A percentile compares a stretch with the other conserved stretches of the same genome.
phyloP scores from a whole-genome alignment of 2,113 vertebrate genomes.

The Zapornia atra region DNA sequence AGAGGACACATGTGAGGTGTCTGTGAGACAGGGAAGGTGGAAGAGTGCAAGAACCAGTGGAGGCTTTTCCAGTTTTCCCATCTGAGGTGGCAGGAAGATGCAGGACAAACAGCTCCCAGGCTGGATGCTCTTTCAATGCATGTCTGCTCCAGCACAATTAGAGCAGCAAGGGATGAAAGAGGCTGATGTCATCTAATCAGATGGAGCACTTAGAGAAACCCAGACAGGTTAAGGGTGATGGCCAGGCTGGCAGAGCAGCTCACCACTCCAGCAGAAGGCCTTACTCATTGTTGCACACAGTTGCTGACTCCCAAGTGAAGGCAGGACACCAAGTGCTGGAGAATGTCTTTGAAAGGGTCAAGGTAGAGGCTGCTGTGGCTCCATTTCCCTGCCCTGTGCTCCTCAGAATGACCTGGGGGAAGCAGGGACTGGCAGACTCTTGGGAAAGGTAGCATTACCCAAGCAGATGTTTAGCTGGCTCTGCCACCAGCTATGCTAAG shows the following conservation, averaged over 20 bases:
- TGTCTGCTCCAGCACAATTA: not conserved
- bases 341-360: not conserved
- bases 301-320: not conserved
- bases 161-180: not conserved
- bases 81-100: not conserved
- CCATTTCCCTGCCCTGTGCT: not conserved
- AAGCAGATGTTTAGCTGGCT: not conserved
- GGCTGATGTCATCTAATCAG: constrained; percentile 15
- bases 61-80: not conserved
- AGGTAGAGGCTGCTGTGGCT: not conserved
- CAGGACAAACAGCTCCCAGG: not conserved
- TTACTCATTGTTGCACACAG: not conserved
- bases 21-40: not conserved
- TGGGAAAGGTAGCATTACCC: not conserved
- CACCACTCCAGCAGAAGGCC: not conserved
- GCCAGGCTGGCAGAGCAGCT: not conserved
- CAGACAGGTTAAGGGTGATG: not conserved
- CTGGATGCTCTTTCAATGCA: not conserved
- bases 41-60: not conserved
- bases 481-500: not conserved
- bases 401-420: not conserved
- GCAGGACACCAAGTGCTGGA: not conserved
- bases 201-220: not conserved
- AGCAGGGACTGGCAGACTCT: not conserved
- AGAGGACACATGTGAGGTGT: not conserved